Conservation (phyloP, 2,113 vertebrate species). For the Thryonomys swinderianus region DNA sequence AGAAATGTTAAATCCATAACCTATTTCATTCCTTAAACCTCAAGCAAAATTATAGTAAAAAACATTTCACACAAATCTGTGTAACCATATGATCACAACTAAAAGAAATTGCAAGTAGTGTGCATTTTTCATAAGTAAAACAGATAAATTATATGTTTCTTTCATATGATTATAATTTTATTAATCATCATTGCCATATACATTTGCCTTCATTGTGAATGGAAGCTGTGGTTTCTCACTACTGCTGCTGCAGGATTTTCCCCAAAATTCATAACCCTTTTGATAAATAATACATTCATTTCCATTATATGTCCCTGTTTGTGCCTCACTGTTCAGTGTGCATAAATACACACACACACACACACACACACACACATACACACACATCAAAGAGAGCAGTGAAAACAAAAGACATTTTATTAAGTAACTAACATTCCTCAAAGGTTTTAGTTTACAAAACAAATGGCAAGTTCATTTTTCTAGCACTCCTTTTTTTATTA, state of each 20-base stretch:
- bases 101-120: slow-evolving; percentile 24
- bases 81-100: slow-evolving; percentile 11
- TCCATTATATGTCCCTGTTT: slow-evolving; percentile 33
- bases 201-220: slow-evolving; percentile 62
- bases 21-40: slow-evolving; percentile 58
- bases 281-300: slow-evolving; percentile 58
- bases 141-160: slow-evolving; percentile 31
- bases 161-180: slow-evolving; percentile 65
- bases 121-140: slow-evolving; percentile 65
- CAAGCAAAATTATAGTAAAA: slow-evolving; percentile 56
- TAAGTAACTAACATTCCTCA: slow-evolving; percentile 56
- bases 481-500: slow-evolving; percentile 10
- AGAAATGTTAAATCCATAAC: slow-evolving; percentile 46
- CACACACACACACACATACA: not conserved
- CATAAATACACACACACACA: not conserved
- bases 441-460: slow-evolving; percentile 15
- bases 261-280: slow-evolving; percentile 12
- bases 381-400: slow-evolving; percentile 3
- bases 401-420: slow-evolving; percentile 65
- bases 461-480: slow-evolving; percentile 61
- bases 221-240: slow-evolving; percentile 54
- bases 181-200: slow-evolving; percentile 45
- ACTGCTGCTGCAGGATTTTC: slow-evolving; percentile 22
- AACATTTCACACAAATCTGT: slow-evolving; percentile 1
- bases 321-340: not conserved